Conservation (phyloP, 2,797 vertebrate genomes). For the Florisuga fusca region DNA sequence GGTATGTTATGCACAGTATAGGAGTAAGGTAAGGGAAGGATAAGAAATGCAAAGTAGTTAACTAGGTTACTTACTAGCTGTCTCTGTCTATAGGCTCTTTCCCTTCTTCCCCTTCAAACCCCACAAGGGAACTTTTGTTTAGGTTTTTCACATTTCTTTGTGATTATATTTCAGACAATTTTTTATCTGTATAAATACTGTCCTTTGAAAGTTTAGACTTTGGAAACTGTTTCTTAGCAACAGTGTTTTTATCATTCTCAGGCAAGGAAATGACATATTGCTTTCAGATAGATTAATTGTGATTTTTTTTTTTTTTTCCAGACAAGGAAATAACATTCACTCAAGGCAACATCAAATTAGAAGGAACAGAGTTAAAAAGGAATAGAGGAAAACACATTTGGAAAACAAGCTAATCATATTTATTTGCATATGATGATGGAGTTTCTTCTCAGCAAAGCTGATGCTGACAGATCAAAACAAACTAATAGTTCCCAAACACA, state of each 20-base stretch:
- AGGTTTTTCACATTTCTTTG: not conserved
- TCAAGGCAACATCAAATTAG: conserved; percentile 7
- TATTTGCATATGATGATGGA: not conserved
- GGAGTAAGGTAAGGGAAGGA: not conserved
- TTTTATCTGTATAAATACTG: not conserved
- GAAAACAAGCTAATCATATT: not conserved
- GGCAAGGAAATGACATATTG: not conserved
- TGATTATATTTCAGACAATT: not conserved
- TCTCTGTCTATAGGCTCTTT: not conserved
- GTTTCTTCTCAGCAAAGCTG: not conserved
- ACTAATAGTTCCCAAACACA: not conserved
- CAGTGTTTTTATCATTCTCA: conserved; percentile 10
- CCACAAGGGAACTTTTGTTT: not conserved
- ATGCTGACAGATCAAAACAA: not conserved
- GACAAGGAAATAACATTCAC: not conserved
- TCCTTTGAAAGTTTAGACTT: conserved; percentile 46
- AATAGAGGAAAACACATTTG: not conserved
- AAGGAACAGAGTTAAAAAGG: not conserved
- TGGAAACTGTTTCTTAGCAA: conserved; percentile 33
- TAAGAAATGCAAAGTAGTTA: not conserved
- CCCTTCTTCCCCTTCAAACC: not conserved
- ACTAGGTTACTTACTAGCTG: not conserved
- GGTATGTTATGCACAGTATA: not conserved
- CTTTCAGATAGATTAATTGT: conserved; percentile 22
- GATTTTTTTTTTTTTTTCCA: not conserved